Evolutionary conservation across 2,113 vertebrate species (phyloP).

Genomic region (Lucifuga dentata): DNA sequence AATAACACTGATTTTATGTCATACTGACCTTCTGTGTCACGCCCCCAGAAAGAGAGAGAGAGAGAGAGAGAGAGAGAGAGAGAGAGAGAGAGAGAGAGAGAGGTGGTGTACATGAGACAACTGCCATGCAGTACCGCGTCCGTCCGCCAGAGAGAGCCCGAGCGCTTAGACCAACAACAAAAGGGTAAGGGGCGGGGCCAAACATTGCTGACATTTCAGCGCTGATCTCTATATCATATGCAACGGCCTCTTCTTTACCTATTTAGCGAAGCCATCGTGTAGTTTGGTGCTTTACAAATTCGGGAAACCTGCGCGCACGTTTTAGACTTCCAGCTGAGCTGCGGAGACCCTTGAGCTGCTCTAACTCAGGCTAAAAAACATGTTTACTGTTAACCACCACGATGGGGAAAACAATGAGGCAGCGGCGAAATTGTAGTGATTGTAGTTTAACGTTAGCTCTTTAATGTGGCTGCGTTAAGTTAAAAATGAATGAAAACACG

Average conservation of each 20-base stretch:
- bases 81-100: neutral
- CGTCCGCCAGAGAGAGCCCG: neutral
- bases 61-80: neutral
- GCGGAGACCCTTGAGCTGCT: too few species aligned
- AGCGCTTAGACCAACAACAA: too few species aligned
- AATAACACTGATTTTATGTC: too few species aligned
- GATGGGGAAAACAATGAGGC: neutral
- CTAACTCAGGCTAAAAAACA: neutral
- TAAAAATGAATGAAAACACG: slow-evolving; percentile 38
- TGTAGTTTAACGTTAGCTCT: neutral
- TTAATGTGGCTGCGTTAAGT: neutral
- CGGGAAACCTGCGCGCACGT: neutral
- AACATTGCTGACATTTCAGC: accelerated
- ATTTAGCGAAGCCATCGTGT: too few species aligned
- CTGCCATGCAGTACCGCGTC: neutral
- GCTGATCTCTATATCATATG: slow-evolving; percentile 32
- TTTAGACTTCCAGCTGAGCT: too few species aligned
- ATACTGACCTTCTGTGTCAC: slow-evolving; percentile 10
- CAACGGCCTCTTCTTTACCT: accelerated
- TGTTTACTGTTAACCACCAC: slow-evolving; percentile 18
- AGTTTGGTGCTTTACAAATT: neutral
- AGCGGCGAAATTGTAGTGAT: neutral
- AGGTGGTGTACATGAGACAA: slow-evolving; percentile 19
- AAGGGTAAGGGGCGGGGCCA: neutral
- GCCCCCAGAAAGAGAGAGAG: slow-evolving; percentile 21